These are phyloP conservation scores for Anseranas semipalmata DNA, from an alignment of 2,113 vertebrate species.

Conservation along the genomic window DNA sequence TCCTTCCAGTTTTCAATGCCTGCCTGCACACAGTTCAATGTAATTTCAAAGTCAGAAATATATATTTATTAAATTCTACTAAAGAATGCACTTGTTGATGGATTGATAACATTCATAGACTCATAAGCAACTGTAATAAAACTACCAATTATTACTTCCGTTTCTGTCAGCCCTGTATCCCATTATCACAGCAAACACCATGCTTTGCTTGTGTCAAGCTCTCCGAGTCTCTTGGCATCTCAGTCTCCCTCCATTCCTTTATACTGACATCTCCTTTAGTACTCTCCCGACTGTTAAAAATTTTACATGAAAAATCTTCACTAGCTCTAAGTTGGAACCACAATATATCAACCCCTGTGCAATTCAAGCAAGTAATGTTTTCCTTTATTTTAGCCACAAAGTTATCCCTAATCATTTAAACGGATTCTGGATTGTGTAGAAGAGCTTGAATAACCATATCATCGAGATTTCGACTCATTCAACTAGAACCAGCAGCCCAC, in stretches of 20 bases:
- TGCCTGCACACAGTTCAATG: not conserved
- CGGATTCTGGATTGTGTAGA: not conserved
- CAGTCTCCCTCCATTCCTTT: not conserved
- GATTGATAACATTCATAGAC: not conserved
- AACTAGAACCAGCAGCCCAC: not conserved
- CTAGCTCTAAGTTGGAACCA: not conserved
- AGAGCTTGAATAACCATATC: accelerated
- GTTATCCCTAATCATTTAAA: not conserved
- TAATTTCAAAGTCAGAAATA: not conserved
- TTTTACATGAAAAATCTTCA: not conserved
- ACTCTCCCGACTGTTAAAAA: not conserved
- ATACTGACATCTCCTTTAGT: not conserved
- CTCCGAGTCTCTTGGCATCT: not conserved
- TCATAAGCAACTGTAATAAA: not conserved
- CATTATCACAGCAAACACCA: not conserved
- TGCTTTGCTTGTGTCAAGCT: not conserved
- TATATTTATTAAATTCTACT: not conserved
- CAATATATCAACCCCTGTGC: not conserved
- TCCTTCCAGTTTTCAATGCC: not conserved
- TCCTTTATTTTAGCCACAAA: not conserved
- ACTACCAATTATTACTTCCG: not conserved
- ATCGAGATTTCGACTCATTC: not conserved
- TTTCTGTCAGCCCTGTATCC: not conserved
- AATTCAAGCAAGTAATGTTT: not conserved
- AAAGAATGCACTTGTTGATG: not conserved